Evolutionary conservation across 2,888 invertebrate genomes (phyloP), one percentile per base, ranked within the genome.

Genomic region (Drosophila nigricruria): DNA sequence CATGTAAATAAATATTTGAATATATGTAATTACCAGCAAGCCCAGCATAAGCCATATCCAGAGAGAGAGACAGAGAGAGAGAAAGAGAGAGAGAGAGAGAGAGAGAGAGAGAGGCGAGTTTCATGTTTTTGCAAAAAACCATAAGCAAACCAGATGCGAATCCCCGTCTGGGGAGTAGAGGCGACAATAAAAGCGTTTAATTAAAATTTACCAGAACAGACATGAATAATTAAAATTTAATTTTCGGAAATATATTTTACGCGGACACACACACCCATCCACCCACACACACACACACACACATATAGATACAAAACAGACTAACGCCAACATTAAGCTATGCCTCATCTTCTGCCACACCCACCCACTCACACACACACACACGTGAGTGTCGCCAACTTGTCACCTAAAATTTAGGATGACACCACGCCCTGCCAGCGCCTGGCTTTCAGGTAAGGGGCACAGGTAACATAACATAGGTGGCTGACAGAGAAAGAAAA

Each of bases 181-280:
- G 34, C 36, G 64, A 54, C 73, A 83, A 79, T 82, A 82, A 82
- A 84, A 84, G 82, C 88, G 80, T 84, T 84, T 84, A 84, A 84
- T 84, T 84, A 88, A 84, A 84, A 88, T 84, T 81, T 88, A 70
- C 88, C 86, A 76, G 58, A 43, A 80, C 77, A 85, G 69, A 69
- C 83, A 84, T 88, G 84, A 88, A 84, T 84, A 84, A 84, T 84
- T 84, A 84, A 84, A 84, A 88, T 84, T 84, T 84, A 88, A 84
- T 84, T 88, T 84, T 66, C 81, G 77, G 59, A 77, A 80, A 88
- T 88, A 84, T 85, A 88, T 73, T 76, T 84, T 71, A 73, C 73
- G 64, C 70, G 53, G 59, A 63, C 52, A 53, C 34, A 45, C 65
- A 45, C 34, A 69, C 10, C 14, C 9, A 16, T 5, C 3, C 36